phyloP scores from a whole-genome alignment of 2,113 vertebrate genomes.

The Pachycephala philippinensis region DNA sequence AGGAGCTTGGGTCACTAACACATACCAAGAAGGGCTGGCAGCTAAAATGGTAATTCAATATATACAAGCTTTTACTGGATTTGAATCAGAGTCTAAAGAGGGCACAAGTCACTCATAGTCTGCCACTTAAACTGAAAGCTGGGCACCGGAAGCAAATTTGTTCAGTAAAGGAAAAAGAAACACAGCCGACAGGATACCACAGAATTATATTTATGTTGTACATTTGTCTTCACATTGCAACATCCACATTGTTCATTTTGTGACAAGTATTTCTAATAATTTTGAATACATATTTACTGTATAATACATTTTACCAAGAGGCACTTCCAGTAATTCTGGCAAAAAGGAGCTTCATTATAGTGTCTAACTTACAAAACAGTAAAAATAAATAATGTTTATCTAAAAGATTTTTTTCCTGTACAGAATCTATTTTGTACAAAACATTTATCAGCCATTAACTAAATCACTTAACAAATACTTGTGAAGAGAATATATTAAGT shows the following conservation, averaged over 20 bases:
- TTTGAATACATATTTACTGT: conserved; percentile 86
- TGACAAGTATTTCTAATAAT: conserved; percentile 85
- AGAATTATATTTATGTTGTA: conserved; percentile 90
- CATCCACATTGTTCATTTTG: conserved; percentile 86
- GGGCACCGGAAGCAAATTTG: rapidly evolving
- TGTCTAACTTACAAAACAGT: conserved; percentile 92
- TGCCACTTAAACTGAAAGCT: background rate
- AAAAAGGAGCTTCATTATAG: conserved; percentile 87
- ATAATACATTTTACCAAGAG: conserved; percentile 91
- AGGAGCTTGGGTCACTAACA: background rate
- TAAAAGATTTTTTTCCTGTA: conserved; percentile 89
- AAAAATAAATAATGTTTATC: conserved; percentile 95
- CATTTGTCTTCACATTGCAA: conserved; percentile 89
- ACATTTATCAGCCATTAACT: conserved; percentile 85
- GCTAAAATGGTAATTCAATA: background rate
- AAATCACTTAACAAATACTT: conserved; percentile 84
- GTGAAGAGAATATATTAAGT: conserved; percentile 79
- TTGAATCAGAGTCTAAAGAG: background rate
- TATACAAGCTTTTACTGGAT: background rate
- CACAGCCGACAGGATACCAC: conserved; percentile 75
- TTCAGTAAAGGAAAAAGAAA: conserved; percentile 19
- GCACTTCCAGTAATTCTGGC: conserved; percentile 95
- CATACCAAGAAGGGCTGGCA: background rate
- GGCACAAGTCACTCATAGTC: background rate
- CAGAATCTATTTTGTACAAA: conserved; percentile 95